Conservation (phyloP, 2,888 invertebrate genomes). For the Frankliniella intonsa region DNA sequence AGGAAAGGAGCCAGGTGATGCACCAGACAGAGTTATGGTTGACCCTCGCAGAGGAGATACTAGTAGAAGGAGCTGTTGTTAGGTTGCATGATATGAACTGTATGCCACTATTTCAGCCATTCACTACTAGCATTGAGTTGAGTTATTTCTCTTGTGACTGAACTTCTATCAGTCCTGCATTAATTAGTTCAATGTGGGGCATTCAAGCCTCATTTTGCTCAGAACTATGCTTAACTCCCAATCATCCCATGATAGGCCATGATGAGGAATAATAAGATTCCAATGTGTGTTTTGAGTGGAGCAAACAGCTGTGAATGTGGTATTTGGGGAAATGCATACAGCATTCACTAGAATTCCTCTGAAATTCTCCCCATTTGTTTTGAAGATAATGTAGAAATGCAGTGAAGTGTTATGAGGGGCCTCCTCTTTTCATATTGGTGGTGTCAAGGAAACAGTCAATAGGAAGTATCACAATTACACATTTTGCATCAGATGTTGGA, state of each 20-base stretch:
- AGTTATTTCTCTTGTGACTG: slow-evolving; percentile 23
- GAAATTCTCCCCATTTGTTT: not conserved
- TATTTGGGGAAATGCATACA: not conserved
- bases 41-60: slow-evolving; percentile 62
- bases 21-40: slow-evolving; percentile 63
- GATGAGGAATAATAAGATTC: too few relatives aligned
- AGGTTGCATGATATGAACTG: not conserved
- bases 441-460: not conserved
- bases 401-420: too few relatives aligned
- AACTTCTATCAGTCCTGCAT: not conserved
- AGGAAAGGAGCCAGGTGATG: slow-evolving; percentile 73
- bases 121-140: not conserved
- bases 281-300: not conserved
- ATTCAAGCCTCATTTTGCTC: too few relatives aligned
- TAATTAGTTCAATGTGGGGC: too few relatives aligned
- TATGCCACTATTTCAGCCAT: not conserved
- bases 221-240: too few relatives aligned
- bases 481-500: not conserved
- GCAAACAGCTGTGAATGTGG: not conserved
- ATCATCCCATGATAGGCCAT: too few relatives aligned
- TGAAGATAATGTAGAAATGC: not conserved
- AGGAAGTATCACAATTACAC: not conserved
- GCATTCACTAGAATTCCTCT: not conserved
- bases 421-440: too few relatives aligned
- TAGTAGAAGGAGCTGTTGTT: slow-evolving; percentile 59